Conservation (phyloP, 2,113 vertebrate genomes). For the Dasypus novemcinctus region DNA sequence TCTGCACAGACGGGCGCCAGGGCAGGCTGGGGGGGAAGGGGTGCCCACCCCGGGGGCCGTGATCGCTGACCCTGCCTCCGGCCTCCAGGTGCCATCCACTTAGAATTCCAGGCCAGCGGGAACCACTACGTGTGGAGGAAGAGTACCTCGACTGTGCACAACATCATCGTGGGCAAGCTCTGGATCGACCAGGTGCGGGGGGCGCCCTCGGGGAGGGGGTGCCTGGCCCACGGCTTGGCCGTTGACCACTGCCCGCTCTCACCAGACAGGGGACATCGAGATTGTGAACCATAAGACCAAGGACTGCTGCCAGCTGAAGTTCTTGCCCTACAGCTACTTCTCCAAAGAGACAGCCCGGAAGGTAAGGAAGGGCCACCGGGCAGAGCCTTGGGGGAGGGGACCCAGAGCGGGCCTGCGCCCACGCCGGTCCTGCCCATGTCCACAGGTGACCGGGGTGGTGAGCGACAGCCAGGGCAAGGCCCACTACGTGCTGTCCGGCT, state of each 20-base stretch:
- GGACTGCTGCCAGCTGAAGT: conserved; percentile 98
- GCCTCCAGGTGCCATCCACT: conserved; percentile 92
- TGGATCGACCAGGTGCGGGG: conserved; percentile 97
- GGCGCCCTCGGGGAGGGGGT: neutral
- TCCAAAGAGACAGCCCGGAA: conserved; percentile 96
- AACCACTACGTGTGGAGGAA: conserved; percentile 99
- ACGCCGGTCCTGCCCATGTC: neutral
- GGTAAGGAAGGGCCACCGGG: conserved; percentile 82
- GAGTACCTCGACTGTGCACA: conserved; percentile 98
- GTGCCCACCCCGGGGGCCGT: neutral
- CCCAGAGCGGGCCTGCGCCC: fast-evolving
- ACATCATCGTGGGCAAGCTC: conserved; percentile 99
- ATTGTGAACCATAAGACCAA: conserved; percentile 96
- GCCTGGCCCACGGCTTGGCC: fast-evolving
- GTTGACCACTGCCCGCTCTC: neutral
- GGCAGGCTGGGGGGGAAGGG: neutral
- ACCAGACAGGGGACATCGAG: conserved; percentile 98
- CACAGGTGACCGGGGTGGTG: conserved; percentile 95
- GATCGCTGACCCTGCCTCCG: conserved; percentile 20
- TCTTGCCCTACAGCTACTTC: conserved; percentile 98
- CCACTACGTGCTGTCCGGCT: conserved; percentile 96
- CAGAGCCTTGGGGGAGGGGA: neutral
- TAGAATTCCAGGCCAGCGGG: conserved; percentile 94
- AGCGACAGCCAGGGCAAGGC: conserved; percentile 88
- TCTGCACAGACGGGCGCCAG: no score